Evolutionary conservation across 2,113 vertebrate species (phyloP).

Genomic region (Brienomyrus brachyistius): DNA sequence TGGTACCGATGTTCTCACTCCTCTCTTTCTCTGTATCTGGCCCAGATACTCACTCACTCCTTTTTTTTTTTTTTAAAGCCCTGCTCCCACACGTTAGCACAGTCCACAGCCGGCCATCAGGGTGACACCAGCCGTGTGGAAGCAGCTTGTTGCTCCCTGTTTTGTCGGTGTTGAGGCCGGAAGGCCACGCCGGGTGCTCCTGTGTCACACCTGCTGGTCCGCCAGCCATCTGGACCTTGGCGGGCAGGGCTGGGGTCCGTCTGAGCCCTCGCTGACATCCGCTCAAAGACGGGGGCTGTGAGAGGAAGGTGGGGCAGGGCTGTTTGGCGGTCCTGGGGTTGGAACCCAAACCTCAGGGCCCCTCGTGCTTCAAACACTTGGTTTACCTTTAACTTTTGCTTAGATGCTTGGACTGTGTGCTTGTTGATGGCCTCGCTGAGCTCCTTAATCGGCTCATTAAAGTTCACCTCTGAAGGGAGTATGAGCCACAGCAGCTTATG

Average conservation of each 20-base stretch:
- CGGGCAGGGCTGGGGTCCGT: not conserved
- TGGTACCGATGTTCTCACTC: not conserved
- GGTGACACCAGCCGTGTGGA: not conserved
- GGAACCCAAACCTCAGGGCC: not conserved
- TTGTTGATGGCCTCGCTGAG: not conserved
- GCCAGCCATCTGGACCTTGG: not conserved
- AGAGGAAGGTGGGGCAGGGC: not conserved
- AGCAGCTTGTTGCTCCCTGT: not conserved
- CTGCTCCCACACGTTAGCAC: not conserved
- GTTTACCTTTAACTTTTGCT: not conserved
- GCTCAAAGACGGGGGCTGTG: not conserved
- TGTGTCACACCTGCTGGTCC: not conserved
- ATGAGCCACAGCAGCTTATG: not conserved
- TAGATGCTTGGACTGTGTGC: not conserved
- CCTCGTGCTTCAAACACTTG: not conserved
- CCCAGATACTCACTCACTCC: not conserved
- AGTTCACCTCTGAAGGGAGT: not conserved
- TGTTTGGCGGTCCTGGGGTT: not conserved
- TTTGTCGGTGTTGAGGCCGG: not conserved
- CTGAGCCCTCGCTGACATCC: not conserved
- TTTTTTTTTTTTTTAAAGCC: not conserved
- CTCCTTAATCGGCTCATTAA: not conserved
- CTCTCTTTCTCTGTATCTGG: not conserved
- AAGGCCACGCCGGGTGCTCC: not conserved
- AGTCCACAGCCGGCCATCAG: not conserved